Percentiles rank a stretch among this genome's conserved stretches.
These are phyloP conservation scores for Nettapus auritus DNA, from an alignment of 2,113 vertebrate species.

Conservation along the genomic window DNA sequence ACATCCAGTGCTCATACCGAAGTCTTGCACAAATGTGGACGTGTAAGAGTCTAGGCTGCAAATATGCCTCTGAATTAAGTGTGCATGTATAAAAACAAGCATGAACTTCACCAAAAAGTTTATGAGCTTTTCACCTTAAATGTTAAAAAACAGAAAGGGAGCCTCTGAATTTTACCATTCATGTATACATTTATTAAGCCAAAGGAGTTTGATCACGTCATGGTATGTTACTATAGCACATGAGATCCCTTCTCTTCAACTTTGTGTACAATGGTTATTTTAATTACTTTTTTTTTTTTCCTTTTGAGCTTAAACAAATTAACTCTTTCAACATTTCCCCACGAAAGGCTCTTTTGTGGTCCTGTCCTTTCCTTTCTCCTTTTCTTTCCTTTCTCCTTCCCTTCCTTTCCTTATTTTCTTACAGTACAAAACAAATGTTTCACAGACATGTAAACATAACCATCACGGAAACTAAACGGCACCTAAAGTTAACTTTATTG, in stretches of 20 bases:
- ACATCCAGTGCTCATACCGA: neutral
- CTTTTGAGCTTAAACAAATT: slow-evolving; percentile 11
- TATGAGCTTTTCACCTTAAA: neutral
- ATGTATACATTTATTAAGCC: slow-evolving; percentile 61
- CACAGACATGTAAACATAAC: slow-evolving; percentile 52
- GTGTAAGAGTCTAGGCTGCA: neutral
- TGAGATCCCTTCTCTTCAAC: slow-evolving; percentile 1
- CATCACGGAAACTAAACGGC: slow-evolving; percentile 11
- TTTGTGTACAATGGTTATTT: neutral
- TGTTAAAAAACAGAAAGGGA: neutral
- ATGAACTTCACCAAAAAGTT: neutral
- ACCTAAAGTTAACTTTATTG: neutral
- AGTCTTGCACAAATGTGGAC: neutral
- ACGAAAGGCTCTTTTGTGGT: neutral
- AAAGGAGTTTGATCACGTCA: slow-evolving; percentile 47
- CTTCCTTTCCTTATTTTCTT: neutral
- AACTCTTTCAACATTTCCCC: neutral
- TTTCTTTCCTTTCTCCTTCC: too few species aligned
- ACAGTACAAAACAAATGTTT: slow-evolving; percentile 48
- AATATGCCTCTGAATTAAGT: neutral
- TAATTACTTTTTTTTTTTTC: neutral
- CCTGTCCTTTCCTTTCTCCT: neutral
- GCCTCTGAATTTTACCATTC: slow-evolving; percentile 14
- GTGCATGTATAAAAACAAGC: too few species aligned
- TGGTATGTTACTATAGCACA: neutral